Base-by-base conservation (phyloP, 2,113 vertebrate genomes). In the Tylochromis polylepis region DNA sequence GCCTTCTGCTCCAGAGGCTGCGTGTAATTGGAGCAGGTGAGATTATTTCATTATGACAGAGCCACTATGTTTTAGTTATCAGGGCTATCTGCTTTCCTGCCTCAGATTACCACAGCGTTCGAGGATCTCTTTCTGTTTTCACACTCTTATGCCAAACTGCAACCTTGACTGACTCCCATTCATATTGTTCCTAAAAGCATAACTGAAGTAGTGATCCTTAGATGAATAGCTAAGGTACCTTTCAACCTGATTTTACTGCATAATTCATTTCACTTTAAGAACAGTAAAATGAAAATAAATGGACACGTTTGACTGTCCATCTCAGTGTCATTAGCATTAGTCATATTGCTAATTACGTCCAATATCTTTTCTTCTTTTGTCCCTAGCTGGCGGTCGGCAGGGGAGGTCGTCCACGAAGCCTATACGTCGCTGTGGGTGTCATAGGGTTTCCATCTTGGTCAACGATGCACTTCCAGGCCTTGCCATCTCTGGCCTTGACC, bases 61-160 rank as follows among this genome's bases (percentile, higher is more conserved):
- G 83, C 83, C 87, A 90, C 92, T 87, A 86, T 89, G 91, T 94
- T 92, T 82, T 78, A 88, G 88, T 93, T 95, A 94, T 95, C 92
- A 91, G 87, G 80, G 79, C 53, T 91, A 85, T 92, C 91, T 86
- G 72, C 77, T 91, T 87, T 80, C 86, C 34, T 5, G 24, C 46
- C 62, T 83, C 77, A 34, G 55, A 87, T 94, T 87, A 87, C 67
- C 79, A 65, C 15, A 20, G 85, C 5, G 57, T 62, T 79, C 4
- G 0, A 10, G 72, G 65, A 62, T 85, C 31, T 41, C 5, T n/a
- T 79, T 83, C 82, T 43, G 46, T 86, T 87, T 89, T 90, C 34
- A 87, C 81, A 79, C 85, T 49, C 65, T 62, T 18, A 56, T 79
- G 67, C 56, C 75, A 85, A 77, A 53, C 55, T 81, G 82, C 67